Base-by-base conservation (phyloP, 1,140 invertebrate species). In the Doryteuthis pealeii region DNA sequence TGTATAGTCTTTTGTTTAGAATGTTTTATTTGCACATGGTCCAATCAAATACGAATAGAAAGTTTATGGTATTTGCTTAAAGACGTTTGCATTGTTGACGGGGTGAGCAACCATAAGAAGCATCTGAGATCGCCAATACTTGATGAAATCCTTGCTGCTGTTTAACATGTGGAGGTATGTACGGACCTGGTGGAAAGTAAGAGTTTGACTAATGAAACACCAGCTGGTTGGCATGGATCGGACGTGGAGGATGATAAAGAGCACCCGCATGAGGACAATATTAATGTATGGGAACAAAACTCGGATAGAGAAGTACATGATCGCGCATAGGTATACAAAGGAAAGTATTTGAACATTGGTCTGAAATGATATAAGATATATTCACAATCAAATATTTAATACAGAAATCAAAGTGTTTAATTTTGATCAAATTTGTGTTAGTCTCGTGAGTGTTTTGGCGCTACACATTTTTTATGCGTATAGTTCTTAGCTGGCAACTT, bases 61-160 rank as follows among this genome's bases (percentile, higher is more conserved):
- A n/a, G n/a, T n/a, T n/a, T n/a, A n/a, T n/a, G n/a, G n/a, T n/a
- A n/a, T n/a, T n/a, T n/a, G n/a, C n/a, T n/a, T n/a, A n/a, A n/a
- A n/a, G n/a, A n/a, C n/a, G n/a, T n/a, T n/a, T n/a, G n/a, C n/a
- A n/a, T n/a, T n/a, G n/a, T n/a, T n/a, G n/a, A n/a, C n/a, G n/a
- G 97, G 97, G 76, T 95, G 96, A 0, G 94, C 91, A 5, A 99
- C 93, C 87, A 99, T 90, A 1, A 99, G 88, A 14, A 99, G 87
- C 87, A 99, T 95, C 89, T 99, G 98, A 0, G 98, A 97, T 35
- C 98, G 89, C 98, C 98, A 99, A 88, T 97, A 99, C 89, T 99
- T 99, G 0, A 99, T 96, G 87, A 99, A 98, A 86, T 98, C 95
- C 79, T 99, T 98, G 5, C 98, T 91, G 2, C 94, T 94, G 88